Percentiles rank a stretch among this genome's conserved stretches.
phyloP scores from a whole-genome alignment of 2,888 invertebrate genomes.

The Aphelenchoides bicaudatus region DNA sequence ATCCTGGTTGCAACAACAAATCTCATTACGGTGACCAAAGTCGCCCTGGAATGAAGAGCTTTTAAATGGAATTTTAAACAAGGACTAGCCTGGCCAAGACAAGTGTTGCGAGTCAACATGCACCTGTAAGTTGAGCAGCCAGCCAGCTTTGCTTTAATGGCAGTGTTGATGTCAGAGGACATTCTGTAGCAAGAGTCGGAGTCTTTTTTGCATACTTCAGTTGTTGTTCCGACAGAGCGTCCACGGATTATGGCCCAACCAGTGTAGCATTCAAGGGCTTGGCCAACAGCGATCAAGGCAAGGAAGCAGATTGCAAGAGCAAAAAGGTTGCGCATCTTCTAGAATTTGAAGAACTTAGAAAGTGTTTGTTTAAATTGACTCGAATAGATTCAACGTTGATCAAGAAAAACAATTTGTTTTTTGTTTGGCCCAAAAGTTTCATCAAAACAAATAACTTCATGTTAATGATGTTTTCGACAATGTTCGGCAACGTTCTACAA shows the following conservation, averaged over 20 bases:
- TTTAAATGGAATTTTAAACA: slow-evolving; percentile 3
- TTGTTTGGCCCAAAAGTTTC: no score
- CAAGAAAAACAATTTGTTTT: no score
- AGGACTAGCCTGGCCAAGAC: slow-evolving; percentile 21
- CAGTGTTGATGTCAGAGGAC: slow-evolving; percentile 24
- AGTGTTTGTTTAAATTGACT: no score
- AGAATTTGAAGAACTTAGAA: no score
- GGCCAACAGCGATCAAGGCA: background rate
- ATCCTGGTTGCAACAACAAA: slow-evolving; percentile 35
- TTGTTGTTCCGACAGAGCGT: slow-evolving; percentile 32
- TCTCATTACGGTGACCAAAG: slow-evolving; percentile 23
- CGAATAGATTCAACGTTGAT: no score
- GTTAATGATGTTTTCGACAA: no score
- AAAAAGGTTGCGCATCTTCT: slow-evolving; percentile 7
- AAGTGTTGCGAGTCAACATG: slow-evolving; percentile 34
- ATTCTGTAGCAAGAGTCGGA: slow-evolving; percentile 34
- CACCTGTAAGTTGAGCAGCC: slow-evolving; percentile 36
- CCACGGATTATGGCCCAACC: slow-evolving; percentile 32
- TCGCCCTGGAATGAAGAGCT: background rate
- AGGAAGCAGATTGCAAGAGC: background rate
- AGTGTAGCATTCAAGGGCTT: slow-evolving; percentile 34
- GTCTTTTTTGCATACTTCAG: slow-evolving; percentile 30
- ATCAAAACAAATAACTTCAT: no score
- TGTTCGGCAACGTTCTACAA: no score
- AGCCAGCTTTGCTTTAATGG: slow-evolving; percentile 34